Evolutionary conservation across 2,113 vertebrate genomes (phyloP).

Genomic region (Corynorhinus townsendii): DNA sequence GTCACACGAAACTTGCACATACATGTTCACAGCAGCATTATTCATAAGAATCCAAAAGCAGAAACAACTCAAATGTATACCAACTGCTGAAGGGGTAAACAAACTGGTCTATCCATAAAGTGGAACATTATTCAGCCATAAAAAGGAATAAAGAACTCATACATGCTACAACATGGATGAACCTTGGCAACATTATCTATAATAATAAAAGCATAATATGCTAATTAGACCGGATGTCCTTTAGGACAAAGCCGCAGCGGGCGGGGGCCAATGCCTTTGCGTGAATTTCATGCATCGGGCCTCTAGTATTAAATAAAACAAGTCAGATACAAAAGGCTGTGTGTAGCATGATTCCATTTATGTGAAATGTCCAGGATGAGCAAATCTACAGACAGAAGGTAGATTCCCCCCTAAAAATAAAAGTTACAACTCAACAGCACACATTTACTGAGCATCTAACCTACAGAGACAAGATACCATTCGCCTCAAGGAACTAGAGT

Average conservation of each 20-base stretch:
- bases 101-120: background rate
- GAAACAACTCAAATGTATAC: background rate
- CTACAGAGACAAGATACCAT: background rate
- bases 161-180: accelerated
- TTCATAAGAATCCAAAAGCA: background rate
- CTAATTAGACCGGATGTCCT: too few species aligned
- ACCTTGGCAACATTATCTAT: background rate
- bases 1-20: background rate
- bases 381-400: background rate
- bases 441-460: background rate
- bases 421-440: background rate
- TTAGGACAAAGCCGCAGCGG: too few species aligned
- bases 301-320: background rate
- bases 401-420: background rate
- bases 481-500: background rate
- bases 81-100: background rate
- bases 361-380: background rate
- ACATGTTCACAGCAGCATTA: background rate
- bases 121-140: background rate
- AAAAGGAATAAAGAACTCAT: background rate
- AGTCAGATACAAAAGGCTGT: background rate
- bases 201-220: too few species aligned
- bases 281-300: too few species aligned
- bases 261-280: too few species aligned
- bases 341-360: background rate